Evolutionary conservation across 2,888 invertebrate genomes (phyloP).

Genomic region (Hyposoter dolosus): DNA sequence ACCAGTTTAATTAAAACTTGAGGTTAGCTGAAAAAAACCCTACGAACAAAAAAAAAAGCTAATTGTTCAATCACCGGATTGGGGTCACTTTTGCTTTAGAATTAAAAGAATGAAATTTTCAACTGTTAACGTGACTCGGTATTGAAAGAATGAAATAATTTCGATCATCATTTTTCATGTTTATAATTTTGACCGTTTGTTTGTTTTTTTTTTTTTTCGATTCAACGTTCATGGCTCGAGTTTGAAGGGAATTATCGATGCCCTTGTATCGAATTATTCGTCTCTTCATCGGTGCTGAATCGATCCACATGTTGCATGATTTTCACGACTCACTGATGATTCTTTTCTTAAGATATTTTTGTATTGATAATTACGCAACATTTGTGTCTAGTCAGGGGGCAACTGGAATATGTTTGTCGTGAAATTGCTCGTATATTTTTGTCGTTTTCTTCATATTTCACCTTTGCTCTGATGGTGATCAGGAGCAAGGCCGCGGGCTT

Average conservation of each 20-base stretch:
- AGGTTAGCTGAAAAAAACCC: no score
- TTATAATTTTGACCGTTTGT: not conserved
- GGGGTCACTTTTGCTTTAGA: not conserved
- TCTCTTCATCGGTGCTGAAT: not conserved
- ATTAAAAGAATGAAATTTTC: not conserved
- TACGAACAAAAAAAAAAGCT: no score
- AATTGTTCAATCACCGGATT: not conserved
- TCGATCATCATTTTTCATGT: not conserved
- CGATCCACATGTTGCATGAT: not conserved
- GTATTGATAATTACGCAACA: not conserved
- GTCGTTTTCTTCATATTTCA: not conserved
- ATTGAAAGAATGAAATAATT: not conserved
- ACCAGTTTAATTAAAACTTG: no score
- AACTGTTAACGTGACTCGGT: not conserved
- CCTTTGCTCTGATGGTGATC: conserved; percentile 10
- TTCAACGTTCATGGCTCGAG: not conserved
- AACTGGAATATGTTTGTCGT: not conserved
- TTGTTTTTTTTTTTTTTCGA: not conserved
- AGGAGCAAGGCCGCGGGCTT: conserved; percentile 26
- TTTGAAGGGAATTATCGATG: not conserved
- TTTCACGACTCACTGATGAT: no score
- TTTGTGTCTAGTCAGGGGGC: not conserved
- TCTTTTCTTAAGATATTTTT: not conserved
- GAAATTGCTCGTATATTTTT: conserved; percentile 7
- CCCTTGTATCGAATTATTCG: not conserved